These are phyloP conservation scores for Ardeotis arabs DNA, from an alignment of 2,113 vertebrate species.

Conservation along the genomic window DNA sequence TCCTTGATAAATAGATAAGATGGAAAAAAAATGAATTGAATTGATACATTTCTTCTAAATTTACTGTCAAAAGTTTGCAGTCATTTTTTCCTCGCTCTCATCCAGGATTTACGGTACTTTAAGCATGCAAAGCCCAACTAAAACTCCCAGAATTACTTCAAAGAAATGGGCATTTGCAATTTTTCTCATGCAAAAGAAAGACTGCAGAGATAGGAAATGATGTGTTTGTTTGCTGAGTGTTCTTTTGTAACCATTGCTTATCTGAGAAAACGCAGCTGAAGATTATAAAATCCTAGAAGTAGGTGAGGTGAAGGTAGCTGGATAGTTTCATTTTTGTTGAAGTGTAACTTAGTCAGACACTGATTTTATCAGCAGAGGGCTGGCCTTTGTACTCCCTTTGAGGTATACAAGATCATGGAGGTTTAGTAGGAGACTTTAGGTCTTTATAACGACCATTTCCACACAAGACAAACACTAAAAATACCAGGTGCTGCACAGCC, in stretches of 20 bases:
- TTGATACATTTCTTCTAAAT: neutral
- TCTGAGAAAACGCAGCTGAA: constrained; percentile 46
- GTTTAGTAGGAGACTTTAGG: neutral
- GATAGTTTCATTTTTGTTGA: neutral
- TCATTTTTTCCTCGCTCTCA: neutral
- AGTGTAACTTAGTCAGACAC: neutral
- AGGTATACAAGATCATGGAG: neutral
- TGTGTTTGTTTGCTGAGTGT: neutral
- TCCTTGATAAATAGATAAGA: neutral
- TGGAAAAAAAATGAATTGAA: neutral
- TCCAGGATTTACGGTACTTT: neutral
- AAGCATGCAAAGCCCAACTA: neutral
- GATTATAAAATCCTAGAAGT: neutral
- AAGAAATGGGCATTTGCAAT: neutral
- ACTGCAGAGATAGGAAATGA: neutral
- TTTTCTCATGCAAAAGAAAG: constrained; percentile 32
- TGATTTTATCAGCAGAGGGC: neutral
- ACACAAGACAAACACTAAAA: neutral
- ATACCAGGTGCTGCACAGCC: neutral
- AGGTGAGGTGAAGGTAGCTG: neutral
- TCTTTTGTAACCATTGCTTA: constrained; percentile 5
- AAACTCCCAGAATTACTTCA: constrained; percentile 26
- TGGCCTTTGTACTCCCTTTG: neutral
- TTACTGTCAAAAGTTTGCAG: neutral
- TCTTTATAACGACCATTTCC: neutral